Evolutionary conservation across 2,888 invertebrate genomes (phyloP).

Genomic region (Entomobrya proxima): DNA sequence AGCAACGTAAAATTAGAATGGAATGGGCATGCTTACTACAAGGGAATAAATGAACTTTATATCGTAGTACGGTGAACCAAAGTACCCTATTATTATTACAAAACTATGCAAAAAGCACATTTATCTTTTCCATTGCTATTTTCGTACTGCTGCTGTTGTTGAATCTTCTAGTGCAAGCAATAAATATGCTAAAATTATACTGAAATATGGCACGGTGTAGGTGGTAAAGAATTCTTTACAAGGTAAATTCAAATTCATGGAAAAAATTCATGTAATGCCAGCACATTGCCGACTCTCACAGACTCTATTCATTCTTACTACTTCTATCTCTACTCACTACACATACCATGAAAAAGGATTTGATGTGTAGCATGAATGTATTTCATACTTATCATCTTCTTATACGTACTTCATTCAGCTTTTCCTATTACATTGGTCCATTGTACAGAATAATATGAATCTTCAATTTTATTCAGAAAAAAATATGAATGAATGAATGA

Average conservation of each 20-base stretch:
- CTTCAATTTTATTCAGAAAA: neutral
- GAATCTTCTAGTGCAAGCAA: neutral
- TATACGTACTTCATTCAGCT: neutral
- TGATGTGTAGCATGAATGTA: slow-evolving; percentile 31
- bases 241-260: neutral
- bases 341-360: slow-evolving; percentile 29
- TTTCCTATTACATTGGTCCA: neutral
- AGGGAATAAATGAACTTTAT: neutral
- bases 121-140: slow-evolving; percentile 1
- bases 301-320: neutral
- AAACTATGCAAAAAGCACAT: slow-evolving; percentile 9
- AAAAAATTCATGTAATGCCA: neutral
- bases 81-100: slow-evolving; percentile 1
- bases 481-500: slow-evolving; percentile 12
- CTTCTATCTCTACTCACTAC: neutral
- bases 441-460: slow-evolving; percentile 1
- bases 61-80: neutral
- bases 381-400: slow-evolving; percentile 17
- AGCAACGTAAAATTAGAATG: neutral
- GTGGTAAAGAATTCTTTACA: slow-evolving; percentile 18
- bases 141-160: slow-evolving; percentile 17
- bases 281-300: neutral
- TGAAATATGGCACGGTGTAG: slow-evolving; percentile 15
- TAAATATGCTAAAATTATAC: slow-evolving; percentile 52
- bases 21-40: neutral